phyloP scores from a whole-genome alignment of 2,888 invertebrate species.

The Lochmaea capreae region DNA sequence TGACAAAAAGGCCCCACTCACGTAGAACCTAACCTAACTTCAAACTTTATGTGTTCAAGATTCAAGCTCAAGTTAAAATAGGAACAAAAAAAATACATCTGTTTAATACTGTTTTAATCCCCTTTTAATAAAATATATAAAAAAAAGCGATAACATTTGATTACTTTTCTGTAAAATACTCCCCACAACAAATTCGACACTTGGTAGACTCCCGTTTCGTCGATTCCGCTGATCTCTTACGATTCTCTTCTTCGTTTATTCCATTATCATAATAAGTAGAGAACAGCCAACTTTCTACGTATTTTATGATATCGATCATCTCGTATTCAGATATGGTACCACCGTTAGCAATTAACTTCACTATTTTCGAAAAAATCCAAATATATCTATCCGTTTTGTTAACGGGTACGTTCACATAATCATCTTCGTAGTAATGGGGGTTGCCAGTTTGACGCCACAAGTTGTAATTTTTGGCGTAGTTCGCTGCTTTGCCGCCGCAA shows the following conservation, averaged over 20 bases:
- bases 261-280: neutral
- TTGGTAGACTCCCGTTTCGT: neutral
- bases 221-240: neutral
- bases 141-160: neutral
- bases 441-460: slow-evolving; percentile 44
- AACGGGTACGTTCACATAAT: slow-evolving; percentile 44
- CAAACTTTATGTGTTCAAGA: no score
- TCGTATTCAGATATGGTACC: slow-evolving; percentile 35
- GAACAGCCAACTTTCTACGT: slow-evolving; percentile 34
- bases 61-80: no score
- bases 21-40: no score
- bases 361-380: slow-evolving; percentile 44
- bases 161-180: slow-evolving; percentile 42
- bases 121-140: neutral
- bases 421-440: slow-evolving; percentile 35
- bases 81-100: no score
- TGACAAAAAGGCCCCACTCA: no score
- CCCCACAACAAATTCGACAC: neutral
- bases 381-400: slow-evolving; percentile 38
- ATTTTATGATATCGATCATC: slow-evolving; percentile 49
- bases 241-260: neutral
- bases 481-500: slow-evolving; percentile 40
- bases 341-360: slow-evolving; percentile 41
- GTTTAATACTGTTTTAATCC: neutral
- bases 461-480: slow-evolving; percentile 43